These are phyloP conservation scores for Cetoscarus ocellatus DNA, from an alignment of 2,797 vertebrate species.

Conservation along the genomic window DNA sequence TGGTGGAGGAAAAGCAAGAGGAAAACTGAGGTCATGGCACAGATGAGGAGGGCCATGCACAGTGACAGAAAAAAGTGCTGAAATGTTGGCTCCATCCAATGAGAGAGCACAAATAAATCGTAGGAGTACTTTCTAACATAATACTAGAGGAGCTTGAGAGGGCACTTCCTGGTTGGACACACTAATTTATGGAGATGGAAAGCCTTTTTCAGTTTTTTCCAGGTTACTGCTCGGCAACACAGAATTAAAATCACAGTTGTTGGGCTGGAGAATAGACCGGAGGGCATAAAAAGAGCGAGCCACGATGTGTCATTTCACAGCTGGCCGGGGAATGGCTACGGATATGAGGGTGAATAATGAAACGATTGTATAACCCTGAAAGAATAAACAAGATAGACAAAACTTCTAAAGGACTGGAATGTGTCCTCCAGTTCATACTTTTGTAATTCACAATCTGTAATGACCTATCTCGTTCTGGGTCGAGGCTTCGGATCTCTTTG, in stretches of 20 bases:
- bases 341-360: constrained; percentile 27
- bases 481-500: constrained; percentile 11
- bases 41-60: constrained; percentile 18
- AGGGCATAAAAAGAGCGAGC: constrained; percentile 29
- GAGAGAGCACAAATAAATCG: constrained; percentile 16
- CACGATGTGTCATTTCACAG: constrained; percentile 54
- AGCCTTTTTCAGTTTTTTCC: constrained; percentile 34
- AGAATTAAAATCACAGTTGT: constrained; percentile 47
- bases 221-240: constrained; percentile 40
- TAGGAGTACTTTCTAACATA: constrained; percentile 23
- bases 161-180: constrained; percentile 26
- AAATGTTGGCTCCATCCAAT: constrained; percentile 33
- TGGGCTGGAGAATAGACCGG: constrained; percentile 14
- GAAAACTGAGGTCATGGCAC: constrained; percentile 24
- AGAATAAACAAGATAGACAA: constrained; percentile 23
- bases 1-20: constrained; percentile 30
- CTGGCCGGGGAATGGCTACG: constrained; percentile 26
- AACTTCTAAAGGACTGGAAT: constrained; percentile 4
- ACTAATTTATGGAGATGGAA: constrained; percentile 61
- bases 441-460: constrained; percentile 32
- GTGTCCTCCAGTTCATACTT: constrained; percentile 22
- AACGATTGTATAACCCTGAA: constrained; percentile 18
- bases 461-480: constrained; percentile 42
- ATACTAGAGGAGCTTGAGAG: constrained; percentile 27
- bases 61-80: constrained; percentile 16